Percentiles rank a stretch among this genome's conserved stretches.
Evolutionary conservation across 2,797 vertebrate genomes (phyloP).

Genomic region (Pseudocheirus occidentalis): DNA sequence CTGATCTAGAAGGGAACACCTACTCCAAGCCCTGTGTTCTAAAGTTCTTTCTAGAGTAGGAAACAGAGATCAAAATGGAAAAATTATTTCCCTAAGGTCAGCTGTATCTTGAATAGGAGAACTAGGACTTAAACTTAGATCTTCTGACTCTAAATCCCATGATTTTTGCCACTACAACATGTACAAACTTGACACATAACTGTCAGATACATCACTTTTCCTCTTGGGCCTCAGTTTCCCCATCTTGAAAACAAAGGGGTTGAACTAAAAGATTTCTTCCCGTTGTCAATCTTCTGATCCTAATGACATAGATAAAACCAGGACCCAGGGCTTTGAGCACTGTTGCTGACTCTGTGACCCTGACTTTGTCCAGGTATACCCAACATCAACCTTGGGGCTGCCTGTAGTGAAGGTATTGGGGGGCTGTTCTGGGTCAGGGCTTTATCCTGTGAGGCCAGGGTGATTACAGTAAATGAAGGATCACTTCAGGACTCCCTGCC

Average conservation of each 20-base stretch:
- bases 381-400: neutral
- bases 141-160: neutral
- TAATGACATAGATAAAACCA: neutral
- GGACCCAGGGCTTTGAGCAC: neutral
- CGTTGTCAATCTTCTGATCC: neutral
- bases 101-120: neutral
- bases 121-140: neutral
- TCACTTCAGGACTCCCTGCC: neutral
- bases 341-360: neutral
- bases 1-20: neutral
- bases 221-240: conserved; percentile 10
- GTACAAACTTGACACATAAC: neutral
- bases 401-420: neutral
- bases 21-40: neutral
- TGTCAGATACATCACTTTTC: neutral
- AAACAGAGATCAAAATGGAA: neutral
- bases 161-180: neutral
- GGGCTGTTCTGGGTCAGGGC: neutral
- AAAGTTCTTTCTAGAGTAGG: neutral
- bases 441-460: neutral
- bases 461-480: neutral
- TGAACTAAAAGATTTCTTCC: neutral
- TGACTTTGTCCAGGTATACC: neutral
- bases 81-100: neutral
- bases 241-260: neutral